These are phyloP conservation scores for Chromoteleia sp. DNA, from an alignment of 2,888 invertebrate genomes.

Conservation along the genomic window DNA sequence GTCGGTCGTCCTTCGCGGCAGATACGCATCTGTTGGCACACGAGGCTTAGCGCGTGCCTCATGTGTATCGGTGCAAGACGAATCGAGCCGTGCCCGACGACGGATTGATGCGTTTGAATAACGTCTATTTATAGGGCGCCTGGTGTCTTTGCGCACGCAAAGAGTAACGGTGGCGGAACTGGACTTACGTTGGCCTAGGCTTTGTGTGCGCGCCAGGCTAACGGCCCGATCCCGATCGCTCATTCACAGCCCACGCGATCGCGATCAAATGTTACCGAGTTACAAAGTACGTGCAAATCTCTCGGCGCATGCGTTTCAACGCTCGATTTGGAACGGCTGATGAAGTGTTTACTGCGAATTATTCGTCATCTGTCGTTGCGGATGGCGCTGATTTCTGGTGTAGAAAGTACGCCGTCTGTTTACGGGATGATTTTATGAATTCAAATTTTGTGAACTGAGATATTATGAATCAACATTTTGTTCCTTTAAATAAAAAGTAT, in stretches of 20 bases:
- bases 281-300: conserved; percentile 38
- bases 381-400: too few species aligned
- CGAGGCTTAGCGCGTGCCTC: conserved; percentile 49
- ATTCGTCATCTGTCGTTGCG: too few species aligned
- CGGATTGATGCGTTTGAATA: conserved; percentile 66
- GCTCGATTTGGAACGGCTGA: conserved; percentile 16
- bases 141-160: conserved; percentile 52
- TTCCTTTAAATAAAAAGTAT: too few species aligned
- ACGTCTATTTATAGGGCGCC: conserved; percentile 69
- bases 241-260: conserved; percentile 69
- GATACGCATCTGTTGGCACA: conserved; percentile 45
- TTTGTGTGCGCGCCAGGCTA: conserved; percentile 43
- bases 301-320: conserved; percentile 18
- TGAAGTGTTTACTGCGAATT: conserved; percentile 15
- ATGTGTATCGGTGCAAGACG: conserved; percentile 68
- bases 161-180: conserved; percentile 62
- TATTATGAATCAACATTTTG: too few species aligned
- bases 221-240: conserved; percentile 57
- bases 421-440: too few species aligned
- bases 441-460: too few species aligned
- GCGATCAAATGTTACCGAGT: conserved; percentile 72
- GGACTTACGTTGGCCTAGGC: conserved; percentile 54
- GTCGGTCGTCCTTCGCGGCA: conserved; percentile 35
- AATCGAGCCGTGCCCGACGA: conserved; percentile 57
- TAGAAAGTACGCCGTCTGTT: too few species aligned